phyloP scores from a whole-genome alignment of 2,113 vertebrate genomes.

The Ochotona curzoniae region DNA sequence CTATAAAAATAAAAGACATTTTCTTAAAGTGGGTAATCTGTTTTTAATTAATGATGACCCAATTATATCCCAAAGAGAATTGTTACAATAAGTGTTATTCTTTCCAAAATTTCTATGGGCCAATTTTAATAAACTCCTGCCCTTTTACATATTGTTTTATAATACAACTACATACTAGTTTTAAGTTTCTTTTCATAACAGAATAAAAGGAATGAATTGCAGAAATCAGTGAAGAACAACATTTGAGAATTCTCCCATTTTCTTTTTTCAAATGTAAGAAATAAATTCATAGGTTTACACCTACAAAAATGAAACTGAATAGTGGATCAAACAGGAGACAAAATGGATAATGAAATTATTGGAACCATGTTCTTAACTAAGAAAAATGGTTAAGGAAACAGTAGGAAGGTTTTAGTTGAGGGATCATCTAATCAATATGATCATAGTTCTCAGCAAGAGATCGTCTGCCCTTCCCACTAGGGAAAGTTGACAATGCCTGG shows the following conservation, averaged over 20 bases:
- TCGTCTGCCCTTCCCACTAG: not conserved
- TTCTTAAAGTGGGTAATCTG: not conserved
- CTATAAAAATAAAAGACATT: not conserved
- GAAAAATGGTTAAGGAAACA: not conserved
- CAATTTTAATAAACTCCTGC: not conserved
- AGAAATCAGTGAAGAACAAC: not conserved
- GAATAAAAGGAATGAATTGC: not conserved
- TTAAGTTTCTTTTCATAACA: not conserved
- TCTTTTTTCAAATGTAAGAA: not conserved
- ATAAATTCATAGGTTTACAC: no score
- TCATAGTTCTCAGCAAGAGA: not conserved
- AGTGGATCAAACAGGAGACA: not conserved
- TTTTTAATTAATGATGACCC: not conserved
- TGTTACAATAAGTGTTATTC: not conserved
- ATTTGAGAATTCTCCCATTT: not conserved
- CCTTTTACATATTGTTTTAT: not conserved
- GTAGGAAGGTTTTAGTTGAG: not conserved
- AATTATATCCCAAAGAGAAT: not conserved
- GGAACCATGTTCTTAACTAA: not conserved
- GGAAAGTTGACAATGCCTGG: not conserved
- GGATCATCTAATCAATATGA: not conserved
- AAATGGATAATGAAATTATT: not conserved
- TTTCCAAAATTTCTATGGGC: not conserved
- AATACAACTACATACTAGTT: not conserved
- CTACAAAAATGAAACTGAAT: constrained; percentile 11